Base-by-base conservation (phyloP, 1,140 invertebrate genomes). In the Plectrocnemia conspersa region DNA sequence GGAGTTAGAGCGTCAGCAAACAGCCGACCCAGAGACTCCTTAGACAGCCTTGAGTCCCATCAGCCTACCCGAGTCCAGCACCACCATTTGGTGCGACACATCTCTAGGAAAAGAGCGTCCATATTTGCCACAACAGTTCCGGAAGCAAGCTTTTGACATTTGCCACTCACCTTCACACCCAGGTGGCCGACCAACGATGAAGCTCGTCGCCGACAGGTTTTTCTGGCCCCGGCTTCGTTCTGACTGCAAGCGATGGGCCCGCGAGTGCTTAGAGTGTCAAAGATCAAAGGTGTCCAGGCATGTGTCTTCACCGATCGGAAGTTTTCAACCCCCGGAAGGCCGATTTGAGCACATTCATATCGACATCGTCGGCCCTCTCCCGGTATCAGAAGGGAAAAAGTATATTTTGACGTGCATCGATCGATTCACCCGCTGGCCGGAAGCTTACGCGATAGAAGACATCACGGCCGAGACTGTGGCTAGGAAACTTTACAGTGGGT, bases 401-500 rank as follows among this genome's bases (percentile, higher is more conserved):
- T 75, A 76, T 44, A 62, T 64, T 7, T 58, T 74, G 1, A 77
- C 72, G 0, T 59, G 57, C 3, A 64, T 76, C 5, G 71, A 77
- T 59, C 50, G 69, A 13, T 77, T 65, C 54, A 70, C 71, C 9
- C 36, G 67, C 7, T 77, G 72, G 68, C 70, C 65, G 1, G 70
- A 75, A 65, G 27, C 27, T n/a, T 7, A 7, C 7, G 6, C 27
- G 6, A 29, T 29, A 29, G n/a, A 7, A 7, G n/a, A 29, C 27
- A 29, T 29, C n/a, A 29, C 7, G n/a, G 27, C 27, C 7, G 27
- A 29, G 27, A 29, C 27, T 29, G 27, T 29, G 6, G 27, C 27
- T 7, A 7, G 27, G 6, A n/a, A 7, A 29, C 7, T 29, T 7
- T 29, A 7, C 7, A n/a, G n/a, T 29, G n/a, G n/a, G 6, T 29